Conservation (phyloP, 2,797 vertebrate species). For the Cottoperca gobio region DNA sequence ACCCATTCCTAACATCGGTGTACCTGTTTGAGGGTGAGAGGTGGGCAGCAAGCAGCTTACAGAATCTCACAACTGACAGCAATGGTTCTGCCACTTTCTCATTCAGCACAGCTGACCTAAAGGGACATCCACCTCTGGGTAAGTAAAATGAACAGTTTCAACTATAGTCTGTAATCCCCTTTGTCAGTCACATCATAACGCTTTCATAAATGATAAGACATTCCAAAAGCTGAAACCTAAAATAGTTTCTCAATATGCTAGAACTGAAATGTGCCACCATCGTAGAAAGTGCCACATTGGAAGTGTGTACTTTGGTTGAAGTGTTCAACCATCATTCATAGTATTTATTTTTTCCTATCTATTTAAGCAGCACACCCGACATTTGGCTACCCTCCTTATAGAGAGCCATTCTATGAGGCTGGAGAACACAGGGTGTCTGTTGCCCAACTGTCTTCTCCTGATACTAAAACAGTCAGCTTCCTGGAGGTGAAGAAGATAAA, state of each 20-base stretch:
- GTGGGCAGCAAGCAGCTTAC: conserved; percentile 19
- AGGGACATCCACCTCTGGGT: conserved; percentile 48
- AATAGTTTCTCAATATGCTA: background rate
- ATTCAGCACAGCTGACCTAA: conserved; percentile 31
- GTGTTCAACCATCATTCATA: background rate
- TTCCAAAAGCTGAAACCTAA: background rate
- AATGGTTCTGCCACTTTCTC: conserved; percentile 74
- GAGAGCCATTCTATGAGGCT: background rate
- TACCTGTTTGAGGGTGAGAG: conserved; percentile 61
- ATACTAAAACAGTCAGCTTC: conserved; percentile 66
- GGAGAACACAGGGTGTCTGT: background rate
- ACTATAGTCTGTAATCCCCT: background rate
- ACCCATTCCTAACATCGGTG: conserved; percentile 59
- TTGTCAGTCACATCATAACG: background rate
- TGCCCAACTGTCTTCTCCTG: conserved; percentile 15
- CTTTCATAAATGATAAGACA: background rate
- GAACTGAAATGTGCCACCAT: background rate
- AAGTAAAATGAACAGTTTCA: conserved; percentile 28
- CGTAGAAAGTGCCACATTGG: background rate
- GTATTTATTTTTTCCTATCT: background rate
- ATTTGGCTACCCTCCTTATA: fast-evolving
- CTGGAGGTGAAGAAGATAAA: conserved; percentile 57
- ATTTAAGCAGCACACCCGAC: conserved; percentile 39
- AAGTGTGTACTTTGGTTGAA: too few species aligned
- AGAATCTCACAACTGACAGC: conserved; percentile 75